phyloP scores from a whole-genome alignment of 2,113 vertebrate genomes.

The Psittacula cyanocephala region DNA sequence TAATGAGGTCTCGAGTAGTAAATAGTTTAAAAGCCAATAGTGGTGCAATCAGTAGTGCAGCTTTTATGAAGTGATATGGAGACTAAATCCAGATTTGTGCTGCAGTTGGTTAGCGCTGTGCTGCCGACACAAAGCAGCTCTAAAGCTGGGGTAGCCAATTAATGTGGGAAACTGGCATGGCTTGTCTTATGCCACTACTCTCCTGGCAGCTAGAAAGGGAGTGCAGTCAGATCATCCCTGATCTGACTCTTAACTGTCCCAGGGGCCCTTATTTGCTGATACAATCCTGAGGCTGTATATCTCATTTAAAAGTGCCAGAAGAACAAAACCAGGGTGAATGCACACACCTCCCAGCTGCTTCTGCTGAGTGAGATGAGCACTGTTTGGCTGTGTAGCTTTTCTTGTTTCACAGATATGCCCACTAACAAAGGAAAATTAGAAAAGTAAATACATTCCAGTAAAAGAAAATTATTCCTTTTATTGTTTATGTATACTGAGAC shows the following conservation, averaged over 20 bases:
- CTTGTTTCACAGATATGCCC: not conserved
- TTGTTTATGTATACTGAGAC: not conserved
- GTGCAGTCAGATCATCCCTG: not conserved
- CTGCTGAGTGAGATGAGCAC: rapidly evolving
- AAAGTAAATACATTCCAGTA: not conserved
- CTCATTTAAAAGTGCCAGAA: not conserved
- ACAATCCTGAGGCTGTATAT: not conserved
- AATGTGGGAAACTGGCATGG: not conserved
- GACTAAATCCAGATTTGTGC: not conserved
- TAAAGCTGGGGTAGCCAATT: not conserved
- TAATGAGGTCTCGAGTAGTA: not conserved
- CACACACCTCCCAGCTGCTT: not conserved
- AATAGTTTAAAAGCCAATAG: not conserved
- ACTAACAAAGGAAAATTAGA: not conserved
- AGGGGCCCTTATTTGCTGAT: not conserved
- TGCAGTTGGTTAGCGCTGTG: not conserved
- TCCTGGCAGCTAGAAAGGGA: not conserved
- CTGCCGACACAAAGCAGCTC: not conserved
- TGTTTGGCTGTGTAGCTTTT: not conserved
- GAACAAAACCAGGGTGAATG: not conserved
- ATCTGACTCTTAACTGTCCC: not conserved
- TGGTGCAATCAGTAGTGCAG: not conserved
- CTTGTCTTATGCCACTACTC: not conserved
- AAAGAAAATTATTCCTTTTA: not conserved
- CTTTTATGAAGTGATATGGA: not conserved